Evolutionary conservation across 2,888 invertebrate species (phyloP).

Genomic region (Oithona nana): DNA sequence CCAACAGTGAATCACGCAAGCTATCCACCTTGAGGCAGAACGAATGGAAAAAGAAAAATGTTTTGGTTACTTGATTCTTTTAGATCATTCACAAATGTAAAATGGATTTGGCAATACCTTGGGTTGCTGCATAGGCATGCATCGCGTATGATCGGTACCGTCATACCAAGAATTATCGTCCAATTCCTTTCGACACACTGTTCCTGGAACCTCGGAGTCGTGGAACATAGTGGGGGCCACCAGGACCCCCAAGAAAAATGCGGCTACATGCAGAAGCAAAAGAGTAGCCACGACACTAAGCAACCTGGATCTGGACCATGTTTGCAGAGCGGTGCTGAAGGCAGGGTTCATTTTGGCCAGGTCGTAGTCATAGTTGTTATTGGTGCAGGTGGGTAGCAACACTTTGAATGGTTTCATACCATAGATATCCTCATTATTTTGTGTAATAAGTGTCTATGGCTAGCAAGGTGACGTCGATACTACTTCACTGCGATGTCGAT

Average conservation of each 20-base stretch:
- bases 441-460: too few species aligned
- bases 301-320: not conserved
- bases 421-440: too few species aligned
- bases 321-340: not conserved
- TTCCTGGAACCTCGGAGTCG: not conserved
- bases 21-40: not conserved
- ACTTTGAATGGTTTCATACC: too few species aligned
- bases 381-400: too few species aligned
- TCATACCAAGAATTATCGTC: not conserved
- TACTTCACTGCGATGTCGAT: too few species aligned
- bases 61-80: too few species aligned
- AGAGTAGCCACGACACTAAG: not conserved
- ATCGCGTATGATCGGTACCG: too few species aligned
- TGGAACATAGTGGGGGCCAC: slow-evolving; percentile 1
- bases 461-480: too few species aligned
- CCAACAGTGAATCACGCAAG: not conserved
- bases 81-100: too few species aligned
- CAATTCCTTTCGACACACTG: not conserved
- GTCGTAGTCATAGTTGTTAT: not conserved
- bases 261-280: not conserved
- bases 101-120: too few species aligned
- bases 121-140: too few species aligned
- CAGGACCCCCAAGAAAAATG: not conserved
- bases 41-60: too few species aligned
- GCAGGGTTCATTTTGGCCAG: not conserved